Conservation (phyloP, 2,797 vertebrate genomes). For the Gymnocypris eckloni region DNA sequence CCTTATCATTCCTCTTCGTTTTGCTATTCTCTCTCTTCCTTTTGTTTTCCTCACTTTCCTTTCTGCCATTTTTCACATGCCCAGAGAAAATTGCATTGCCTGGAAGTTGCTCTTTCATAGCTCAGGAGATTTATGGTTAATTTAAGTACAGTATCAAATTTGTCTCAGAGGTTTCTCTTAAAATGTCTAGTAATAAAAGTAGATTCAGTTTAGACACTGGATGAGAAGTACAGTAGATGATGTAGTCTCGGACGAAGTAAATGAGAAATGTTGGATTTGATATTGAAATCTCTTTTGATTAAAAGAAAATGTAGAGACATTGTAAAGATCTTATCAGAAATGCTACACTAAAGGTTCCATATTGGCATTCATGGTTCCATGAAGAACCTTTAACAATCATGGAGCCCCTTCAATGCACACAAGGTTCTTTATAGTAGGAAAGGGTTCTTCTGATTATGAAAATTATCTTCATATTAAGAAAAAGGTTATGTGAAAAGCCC, state of each 20-base stretch:
- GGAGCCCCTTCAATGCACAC: background rate
- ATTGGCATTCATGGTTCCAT: background rate
- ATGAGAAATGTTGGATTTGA: background rate
- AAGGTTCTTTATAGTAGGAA: background rate
- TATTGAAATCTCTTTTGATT: background rate
- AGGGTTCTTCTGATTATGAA: background rate
- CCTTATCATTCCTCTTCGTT: conserved; percentile 38
- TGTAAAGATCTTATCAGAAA: background rate
- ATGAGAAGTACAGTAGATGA: background rate
- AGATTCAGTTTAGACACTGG: background rate
- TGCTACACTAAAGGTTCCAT: background rate
- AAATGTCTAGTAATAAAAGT: background rate
- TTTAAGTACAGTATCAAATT: background rate
- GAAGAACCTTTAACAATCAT: background rate
- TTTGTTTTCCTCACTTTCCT: conserved; percentile 38
- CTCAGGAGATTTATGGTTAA: background rate
- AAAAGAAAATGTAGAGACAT: background rate
- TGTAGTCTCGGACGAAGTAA: background rate
- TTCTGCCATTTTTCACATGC: conserved; percentile 4
- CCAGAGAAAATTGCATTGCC: conserved; percentile 7
- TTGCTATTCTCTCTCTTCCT: background rate
- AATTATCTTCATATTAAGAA: background rate
- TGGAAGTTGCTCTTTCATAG: conserved; percentile 14
- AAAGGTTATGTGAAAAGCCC: background rate
- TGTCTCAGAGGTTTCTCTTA: conserved; percentile 3